Conservation (phyloP, 1,140 invertebrate species). For the Pinna nobilis region DNA sequence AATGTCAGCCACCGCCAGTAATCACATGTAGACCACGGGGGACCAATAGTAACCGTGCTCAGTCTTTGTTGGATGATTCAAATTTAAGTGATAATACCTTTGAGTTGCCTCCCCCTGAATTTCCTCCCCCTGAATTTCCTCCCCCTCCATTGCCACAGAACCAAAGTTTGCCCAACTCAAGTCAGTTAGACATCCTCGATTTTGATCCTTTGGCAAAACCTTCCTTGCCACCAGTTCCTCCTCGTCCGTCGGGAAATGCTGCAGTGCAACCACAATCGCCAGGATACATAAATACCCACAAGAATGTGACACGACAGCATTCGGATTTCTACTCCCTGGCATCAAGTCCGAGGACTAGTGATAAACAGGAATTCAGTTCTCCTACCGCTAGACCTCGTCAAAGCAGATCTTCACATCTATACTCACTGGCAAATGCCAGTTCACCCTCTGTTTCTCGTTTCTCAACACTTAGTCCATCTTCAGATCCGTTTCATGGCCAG, state of each 20-base stretch:
- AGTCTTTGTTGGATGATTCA: background rate
- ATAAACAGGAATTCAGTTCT: no score
- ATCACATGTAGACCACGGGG: background rate
- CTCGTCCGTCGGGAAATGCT: no score
- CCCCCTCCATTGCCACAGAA: conserved; percentile 41
- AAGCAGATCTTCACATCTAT: background rate
- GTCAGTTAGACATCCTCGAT: background rate
- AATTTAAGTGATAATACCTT: background rate
- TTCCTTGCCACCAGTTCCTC: background rate
- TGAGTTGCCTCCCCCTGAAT: conserved; percentile 21
- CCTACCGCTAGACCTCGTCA: no score
- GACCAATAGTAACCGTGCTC: background rate
- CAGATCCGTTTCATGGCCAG: conserved; percentile 44
- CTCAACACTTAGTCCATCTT: no score
- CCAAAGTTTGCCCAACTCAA: background rate
- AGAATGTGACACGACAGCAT: background rate
- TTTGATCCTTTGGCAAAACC: conserved; percentile 35
- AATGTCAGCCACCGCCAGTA: background rate
- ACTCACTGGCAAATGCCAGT: background rate
- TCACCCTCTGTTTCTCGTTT: no score
- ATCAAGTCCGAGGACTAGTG: no score
- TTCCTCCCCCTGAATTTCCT: conserved; percentile 45
- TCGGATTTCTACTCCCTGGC: conserved; percentile 17
- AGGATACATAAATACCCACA: conserved; percentile 14
- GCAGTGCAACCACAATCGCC: conserved; percentile 5